Evolutionary conservation across 2,113 vertebrate species (phyloP).

Genomic region (Macquaria ambigua): DNA sequence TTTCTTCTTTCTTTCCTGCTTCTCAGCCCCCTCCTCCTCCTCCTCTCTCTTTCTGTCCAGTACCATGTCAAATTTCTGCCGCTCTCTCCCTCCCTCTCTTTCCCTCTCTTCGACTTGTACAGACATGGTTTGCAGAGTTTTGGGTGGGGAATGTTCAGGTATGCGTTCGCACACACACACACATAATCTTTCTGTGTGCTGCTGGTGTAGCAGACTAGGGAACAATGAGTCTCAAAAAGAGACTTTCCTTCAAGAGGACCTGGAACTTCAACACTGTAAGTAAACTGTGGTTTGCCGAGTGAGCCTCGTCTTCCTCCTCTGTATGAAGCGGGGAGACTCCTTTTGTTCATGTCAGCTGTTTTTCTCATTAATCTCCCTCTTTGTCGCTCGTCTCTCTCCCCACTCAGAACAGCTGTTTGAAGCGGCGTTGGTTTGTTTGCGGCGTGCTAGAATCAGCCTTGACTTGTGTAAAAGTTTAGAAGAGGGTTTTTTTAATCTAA

Average conservation of each 20-base stretch:
- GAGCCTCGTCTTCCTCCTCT: conserved; percentile 49
- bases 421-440: conserved; percentile 57
- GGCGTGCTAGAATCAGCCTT: conserved; percentile 33
- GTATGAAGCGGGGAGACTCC: conserved; percentile 43
- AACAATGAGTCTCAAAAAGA: conserved; percentile 86
- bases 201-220: conserved; percentile 69
- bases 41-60: conserved; percentile 42
- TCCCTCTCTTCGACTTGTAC: conserved; percentile 82
- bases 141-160: conserved; percentile 85
- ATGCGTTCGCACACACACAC: conserved; percentile 67
- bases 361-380: conserved; percentile 74
- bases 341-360: conserved; percentile 82
- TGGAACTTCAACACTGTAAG: conserved; percentile 81
- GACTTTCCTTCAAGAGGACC: conserved; percentile 84
- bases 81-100: conserved; percentile 49
- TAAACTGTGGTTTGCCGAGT: conserved; percentile 60
- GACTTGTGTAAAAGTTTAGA: conserved; percentile 54
- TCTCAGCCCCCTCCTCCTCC: conserved; percentile 22
- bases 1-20: conserved; percentile 63
- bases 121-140: conserved; percentile 84
- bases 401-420: conserved; percentile 76
- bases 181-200: conserved; percentile 68
- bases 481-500: conserved; percentile 17
- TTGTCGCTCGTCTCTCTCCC: conserved; percentile 52
- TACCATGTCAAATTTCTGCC: conserved; percentile 72